Evolutionary conservation across 2,113 vertebrate genomes (phyloP).

Genomic region (Percina caprodes): DNA sequence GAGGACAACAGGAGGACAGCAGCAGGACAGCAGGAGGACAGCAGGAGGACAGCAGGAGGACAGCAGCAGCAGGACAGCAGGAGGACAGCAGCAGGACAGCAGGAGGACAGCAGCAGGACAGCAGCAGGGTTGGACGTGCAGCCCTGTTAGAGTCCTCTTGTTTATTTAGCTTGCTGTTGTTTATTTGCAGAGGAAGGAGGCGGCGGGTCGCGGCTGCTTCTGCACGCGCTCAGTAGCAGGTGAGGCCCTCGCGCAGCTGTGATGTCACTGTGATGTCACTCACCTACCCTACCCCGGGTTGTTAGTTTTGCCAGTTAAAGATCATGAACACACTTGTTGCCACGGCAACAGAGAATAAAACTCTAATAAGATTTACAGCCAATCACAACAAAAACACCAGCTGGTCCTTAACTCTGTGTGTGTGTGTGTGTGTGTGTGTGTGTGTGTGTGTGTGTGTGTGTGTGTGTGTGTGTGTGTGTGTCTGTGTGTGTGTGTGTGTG

Average conservation of each 20-base stretch:
- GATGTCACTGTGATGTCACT: conserved; percentile 4
- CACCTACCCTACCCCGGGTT: neutral
- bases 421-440: conserved; percentile 5
- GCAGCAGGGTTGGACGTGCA: too few relatives aligned
- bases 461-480: neutral
- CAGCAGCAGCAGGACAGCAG: too few relatives aligned
- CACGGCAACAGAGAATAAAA: conserved; percentile 43
- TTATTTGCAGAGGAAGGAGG: conserved; percentile 47
- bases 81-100: too few relatives aligned
- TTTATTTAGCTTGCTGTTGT: conserved; percentile 57
- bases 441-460: conserved; percentile 12
- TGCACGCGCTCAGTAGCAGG: conserved; percentile 22
- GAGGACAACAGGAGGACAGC: too few relatives aligned
- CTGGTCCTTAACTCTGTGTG: conserved; percentile 40
- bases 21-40: too few relatives aligned
- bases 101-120: too few relatives aligned
- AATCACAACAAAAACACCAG: conserved; percentile 67
- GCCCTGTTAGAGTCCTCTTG: too few relatives aligned
- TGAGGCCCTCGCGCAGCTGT: neutral
- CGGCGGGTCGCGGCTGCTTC: neutral
- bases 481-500: neutral
- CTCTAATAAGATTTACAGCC: conserved; percentile 60
- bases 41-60: too few relatives aligned
- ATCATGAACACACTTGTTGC: neutral
- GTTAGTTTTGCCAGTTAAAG: neutral